Conservation (phyloP, 2,888 invertebrate species). For the Tenthredo mesomela region DNA sequence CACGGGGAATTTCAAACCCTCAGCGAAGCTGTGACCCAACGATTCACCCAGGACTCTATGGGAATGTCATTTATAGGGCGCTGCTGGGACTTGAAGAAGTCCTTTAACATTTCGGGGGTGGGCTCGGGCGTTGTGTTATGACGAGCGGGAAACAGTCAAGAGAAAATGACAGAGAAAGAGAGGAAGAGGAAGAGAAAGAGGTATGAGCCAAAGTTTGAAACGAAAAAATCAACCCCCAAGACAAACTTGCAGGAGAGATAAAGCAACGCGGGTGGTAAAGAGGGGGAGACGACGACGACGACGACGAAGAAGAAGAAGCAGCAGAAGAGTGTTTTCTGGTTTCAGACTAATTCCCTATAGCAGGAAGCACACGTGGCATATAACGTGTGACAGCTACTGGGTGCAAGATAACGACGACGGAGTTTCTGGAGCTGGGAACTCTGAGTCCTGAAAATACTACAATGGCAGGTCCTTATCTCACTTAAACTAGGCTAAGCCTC, state of each 20-base stretch:
- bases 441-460: constrained; percentile 33
- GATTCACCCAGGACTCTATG: constrained; percentile 16
- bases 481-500: constrained; percentile 45
- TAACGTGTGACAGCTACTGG: constrained; percentile 56
- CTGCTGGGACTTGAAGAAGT: constrained; percentile 1
- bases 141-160: not conserved
- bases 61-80: constrained; percentile 35
- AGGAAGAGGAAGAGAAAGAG: not conserved
- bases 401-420: constrained; percentile 48
- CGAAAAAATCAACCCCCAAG: constrained; percentile 12
- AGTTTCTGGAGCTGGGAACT: constrained; percentile 9
- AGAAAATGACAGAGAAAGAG: not conserved
- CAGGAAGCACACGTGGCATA: constrained; percentile 39
- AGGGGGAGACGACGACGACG: constrained; percentile 19
- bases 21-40: constrained; percentile 34
- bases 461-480: constrained; percentile 48
- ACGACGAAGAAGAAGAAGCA: constrained; percentile 26
- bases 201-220: not conserved
- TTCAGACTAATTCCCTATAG: constrained; percentile 26
- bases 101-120: not conserved
- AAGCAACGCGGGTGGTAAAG: constrained; percentile 55
- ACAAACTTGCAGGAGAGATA: constrained; percentile 50
- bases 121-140: constrained; percentile 14
- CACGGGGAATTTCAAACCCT: constrained; percentile 43
- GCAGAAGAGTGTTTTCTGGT: constrained; percentile 41